A percentile compares a stretch with the other conserved stretches of the same genome.
Conservation (phyloP, 2,888 invertebrate species). For the Drosophila nr. medialis region DNA sequence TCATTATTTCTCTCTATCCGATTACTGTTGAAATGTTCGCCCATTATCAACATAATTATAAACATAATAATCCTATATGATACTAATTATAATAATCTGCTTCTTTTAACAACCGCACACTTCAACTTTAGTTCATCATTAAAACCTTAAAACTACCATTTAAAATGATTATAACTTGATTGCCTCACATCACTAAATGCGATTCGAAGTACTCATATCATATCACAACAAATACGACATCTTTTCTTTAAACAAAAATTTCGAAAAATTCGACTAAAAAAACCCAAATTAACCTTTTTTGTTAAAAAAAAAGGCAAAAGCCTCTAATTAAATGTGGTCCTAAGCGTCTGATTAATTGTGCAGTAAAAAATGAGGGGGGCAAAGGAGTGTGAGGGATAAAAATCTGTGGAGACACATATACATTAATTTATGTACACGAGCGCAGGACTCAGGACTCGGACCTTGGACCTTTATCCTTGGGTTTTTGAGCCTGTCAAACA, state of each 20-base stretch:
- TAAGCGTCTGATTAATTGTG: conserved; percentile 71
- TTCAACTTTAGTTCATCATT: neutral
- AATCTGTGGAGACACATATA: conserved; percentile 55
- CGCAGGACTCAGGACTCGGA: conserved; percentile 1
- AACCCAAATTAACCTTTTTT: conserved; percentile 11
- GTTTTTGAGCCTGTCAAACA: conserved; percentile 57
- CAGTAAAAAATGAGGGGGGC: conserved; percentile 51
- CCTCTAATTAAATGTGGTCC: conserved; percentile 73
- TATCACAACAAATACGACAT: conserved; percentile 7
- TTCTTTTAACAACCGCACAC: neutral
- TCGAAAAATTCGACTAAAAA: neutral
- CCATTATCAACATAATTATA: neutral
- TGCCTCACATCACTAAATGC: conserved; percentile 1
- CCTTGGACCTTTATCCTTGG: conserved; percentile 18
- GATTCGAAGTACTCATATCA: conserved; percentile 12
- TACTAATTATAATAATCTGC: neutral
- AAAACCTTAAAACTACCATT: neutral
- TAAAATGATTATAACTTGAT: neutral
- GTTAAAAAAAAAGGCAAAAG: conserved; percentile 33
- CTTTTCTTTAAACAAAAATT: neutral
- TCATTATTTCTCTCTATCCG: neutral
- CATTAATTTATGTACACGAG: conserved; percentile 44
- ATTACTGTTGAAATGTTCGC: neutral
- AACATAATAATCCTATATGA: neutral
- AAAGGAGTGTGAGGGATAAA: conserved; percentile 20